Evolutionary conservation across 2,888 invertebrate genomes (phyloP).

Genomic region (Esperia sulphurella): DNA sequence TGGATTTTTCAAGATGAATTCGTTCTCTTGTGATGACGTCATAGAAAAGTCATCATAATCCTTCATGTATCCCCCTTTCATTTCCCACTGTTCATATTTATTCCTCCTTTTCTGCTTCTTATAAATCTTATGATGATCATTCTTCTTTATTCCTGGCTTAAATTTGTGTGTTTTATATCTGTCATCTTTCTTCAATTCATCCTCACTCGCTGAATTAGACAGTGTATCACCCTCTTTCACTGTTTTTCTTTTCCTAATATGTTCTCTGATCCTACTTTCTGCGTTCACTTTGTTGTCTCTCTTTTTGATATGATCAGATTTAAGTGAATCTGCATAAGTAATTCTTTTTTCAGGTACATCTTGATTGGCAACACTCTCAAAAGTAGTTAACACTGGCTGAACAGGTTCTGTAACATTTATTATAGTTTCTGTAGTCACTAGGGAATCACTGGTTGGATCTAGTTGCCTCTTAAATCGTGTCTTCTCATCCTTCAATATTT

Average conservation of each 20-base stretch:
- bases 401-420: constrained; percentile 14
- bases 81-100: constrained; percentile 69
- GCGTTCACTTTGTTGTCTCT: constrained; percentile 22
- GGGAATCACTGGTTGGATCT: constrained; percentile 16
- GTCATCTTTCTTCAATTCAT: constrained; percentile 60
- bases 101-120: constrained; percentile 66
- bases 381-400: constrained; percentile 9
- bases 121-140: constrained; percentile 52
- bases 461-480: constrained; percentile 14
- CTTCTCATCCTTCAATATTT: constrained; percentile 23
- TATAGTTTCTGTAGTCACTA: constrained; percentile 14
- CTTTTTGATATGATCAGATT: constrained; percentile 31
- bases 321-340: constrained; percentile 62
- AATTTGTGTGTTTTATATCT: constrained; percentile 50
- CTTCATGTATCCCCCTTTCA: constrained; percentile 62
- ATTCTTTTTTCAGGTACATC: constrained; percentile 32
- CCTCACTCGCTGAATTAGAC: constrained; percentile 44
- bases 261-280: constrained; percentile 70
- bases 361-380: constrained; percentile 14
- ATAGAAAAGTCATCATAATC: constrained; percentile 58
- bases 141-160: constrained; percentile 55
- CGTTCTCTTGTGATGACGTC: constrained; percentile 43
- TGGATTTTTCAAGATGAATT: constrained; percentile 29
- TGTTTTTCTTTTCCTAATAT: constrained; percentile 42
- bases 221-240: constrained; percentile 25